Percentiles rank a stretch among this genome's conserved stretches.
Conservation (phyloP, 53 echinoderm and acorn worm genomes). For the Patiria pectinifera region DNA sequence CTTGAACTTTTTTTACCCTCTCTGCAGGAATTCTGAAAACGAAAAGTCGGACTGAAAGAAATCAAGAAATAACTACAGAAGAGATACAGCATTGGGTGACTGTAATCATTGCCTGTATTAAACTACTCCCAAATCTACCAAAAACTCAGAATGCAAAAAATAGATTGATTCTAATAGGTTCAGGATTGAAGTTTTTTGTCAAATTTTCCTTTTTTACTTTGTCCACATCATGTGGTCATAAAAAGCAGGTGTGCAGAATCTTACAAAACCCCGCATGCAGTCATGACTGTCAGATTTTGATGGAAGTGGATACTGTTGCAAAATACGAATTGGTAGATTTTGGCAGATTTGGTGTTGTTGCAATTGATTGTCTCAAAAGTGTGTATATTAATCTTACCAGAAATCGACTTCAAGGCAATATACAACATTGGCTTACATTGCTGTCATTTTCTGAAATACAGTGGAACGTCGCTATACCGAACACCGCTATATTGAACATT, state of each 20-base stretch:
- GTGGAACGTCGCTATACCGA: too few relatives aligned
- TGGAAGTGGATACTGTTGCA: neutral
- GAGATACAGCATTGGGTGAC: conserved; percentile 10
- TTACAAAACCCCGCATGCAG: neutral
- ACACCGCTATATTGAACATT: too few relatives aligned
- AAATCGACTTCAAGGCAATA: too few relatives aligned
- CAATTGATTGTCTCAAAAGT: too few relatives aligned
- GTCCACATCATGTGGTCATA: too few relatives aligned
- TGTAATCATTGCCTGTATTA: neutral
- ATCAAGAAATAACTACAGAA: neutral
- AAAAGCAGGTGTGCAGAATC: neutral
- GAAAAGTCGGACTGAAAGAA: conserved; percentile 14
- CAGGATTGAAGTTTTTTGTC: neutral
- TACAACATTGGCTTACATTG: too few relatives aligned
- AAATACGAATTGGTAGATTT: neutral
- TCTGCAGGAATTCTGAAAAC: conserved; percentile 36
- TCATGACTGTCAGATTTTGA: too few relatives aligned
- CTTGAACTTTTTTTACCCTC: neutral
- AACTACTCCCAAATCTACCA: neutral
- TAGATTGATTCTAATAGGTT: neutral
- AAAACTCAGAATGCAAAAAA: neutral
- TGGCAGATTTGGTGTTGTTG: neutral
- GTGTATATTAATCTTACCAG: too few relatives aligned
- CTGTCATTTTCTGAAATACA: too few relatives aligned
- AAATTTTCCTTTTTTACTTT: neutral